phyloP scores from a whole-genome alignment of 2,888 invertebrate genomes.

The Thera britannica region DNA sequence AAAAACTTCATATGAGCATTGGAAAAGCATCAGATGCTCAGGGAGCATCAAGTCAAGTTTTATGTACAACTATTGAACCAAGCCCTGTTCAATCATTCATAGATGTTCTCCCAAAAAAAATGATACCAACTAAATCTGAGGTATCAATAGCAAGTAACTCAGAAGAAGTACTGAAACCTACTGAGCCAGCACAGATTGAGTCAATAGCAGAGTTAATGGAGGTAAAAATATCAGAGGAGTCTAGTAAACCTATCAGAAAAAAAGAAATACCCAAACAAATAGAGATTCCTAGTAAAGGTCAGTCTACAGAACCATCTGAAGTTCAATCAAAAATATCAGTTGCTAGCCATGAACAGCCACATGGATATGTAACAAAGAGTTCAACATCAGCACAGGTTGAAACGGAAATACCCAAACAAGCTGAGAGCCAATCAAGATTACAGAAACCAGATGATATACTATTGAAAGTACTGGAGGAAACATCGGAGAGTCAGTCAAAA shows the following conservation, averaged over 20 bases:
- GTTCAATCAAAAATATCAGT: conserved; percentile 15
- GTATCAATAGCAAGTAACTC: not conserved
- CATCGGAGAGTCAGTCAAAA: not conserved
- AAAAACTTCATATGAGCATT: not conserved
- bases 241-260: conserved; percentile 8
- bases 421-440: conserved; percentile 2
- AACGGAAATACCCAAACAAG: not conserved
- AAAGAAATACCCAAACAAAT: not conserved
- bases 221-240: conserved; percentile 9
- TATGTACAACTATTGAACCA: conserved; percentile 8
- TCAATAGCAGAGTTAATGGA: conserved; percentile 11
- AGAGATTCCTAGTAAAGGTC: not conserved
- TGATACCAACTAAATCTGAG: not conserved
- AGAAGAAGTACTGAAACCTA: not conserved
- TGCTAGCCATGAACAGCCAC: conserved; percentile 3
- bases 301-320: conserved; percentile 13
- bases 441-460: not conserved
- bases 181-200: conserved; percentile 4
- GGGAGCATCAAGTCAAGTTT: conserved; percentile 11
- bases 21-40: conserved; percentile 9
- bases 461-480: not conserved
- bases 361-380: not conserved
- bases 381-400: not conserved
- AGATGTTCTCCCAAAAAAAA: conserved; percentile 4
- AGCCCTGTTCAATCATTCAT: conserved; percentile 7